Percentiles rank a stretch among this genome's conserved stretches.
These are phyloP conservation scores for Fragum fragum DNA, from an alignment of 2,888 invertebrate genomes.

Conservation along the genomic window DNA sequence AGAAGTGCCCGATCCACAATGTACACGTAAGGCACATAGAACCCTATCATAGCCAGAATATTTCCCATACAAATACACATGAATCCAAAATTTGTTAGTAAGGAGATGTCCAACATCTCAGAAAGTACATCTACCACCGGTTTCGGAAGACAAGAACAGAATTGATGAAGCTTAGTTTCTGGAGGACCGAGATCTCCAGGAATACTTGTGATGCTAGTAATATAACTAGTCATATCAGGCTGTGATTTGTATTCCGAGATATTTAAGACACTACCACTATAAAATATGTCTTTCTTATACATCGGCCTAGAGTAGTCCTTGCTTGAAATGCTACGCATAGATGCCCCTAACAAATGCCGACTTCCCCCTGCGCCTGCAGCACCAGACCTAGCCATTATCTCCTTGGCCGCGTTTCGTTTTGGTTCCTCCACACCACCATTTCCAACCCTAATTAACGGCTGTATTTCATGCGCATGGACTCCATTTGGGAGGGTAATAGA, in stretches of 20 bases:
- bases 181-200: conserved; percentile 87
- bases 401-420: conserved; percentile 49
- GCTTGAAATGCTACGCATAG: conserved; percentile 58
- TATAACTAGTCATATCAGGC: conserved; percentile 95
- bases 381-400: conserved; percentile 58
- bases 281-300: conserved; percentile 98
- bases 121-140: conserved; percentile 88
- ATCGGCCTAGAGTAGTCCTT: conserved; percentile 90
- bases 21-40: conserved; percentile 85
- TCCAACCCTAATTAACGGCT: conserved; percentile 68
- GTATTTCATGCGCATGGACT: conserved; percentile 69
- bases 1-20: conserved; percentile 78
- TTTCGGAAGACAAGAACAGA: conserved; percentile 84
- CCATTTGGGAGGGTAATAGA: conserved; percentile 53
- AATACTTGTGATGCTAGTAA: conserved; percentile 96
- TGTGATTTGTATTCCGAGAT: conserved; percentile 95
- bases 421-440: conserved; percentile 58
- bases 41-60: conserved; percentile 86
- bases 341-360: conserved; percentile 44
- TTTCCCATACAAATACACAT: conserved; percentile 97
- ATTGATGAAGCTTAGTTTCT: conserved; percentile 65
- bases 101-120: conserved; percentile 96
- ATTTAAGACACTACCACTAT: conserved; percentile 97
- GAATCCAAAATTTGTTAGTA: conserved; percentile 95
- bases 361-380: conserved; percentile 48